A percentile compares a stretch with the other conserved stretches of the same genome.
phyloP scores from a whole-genome alignment of 2,113 vertebrate species.

The Artemisiospiza belli region DNA sequence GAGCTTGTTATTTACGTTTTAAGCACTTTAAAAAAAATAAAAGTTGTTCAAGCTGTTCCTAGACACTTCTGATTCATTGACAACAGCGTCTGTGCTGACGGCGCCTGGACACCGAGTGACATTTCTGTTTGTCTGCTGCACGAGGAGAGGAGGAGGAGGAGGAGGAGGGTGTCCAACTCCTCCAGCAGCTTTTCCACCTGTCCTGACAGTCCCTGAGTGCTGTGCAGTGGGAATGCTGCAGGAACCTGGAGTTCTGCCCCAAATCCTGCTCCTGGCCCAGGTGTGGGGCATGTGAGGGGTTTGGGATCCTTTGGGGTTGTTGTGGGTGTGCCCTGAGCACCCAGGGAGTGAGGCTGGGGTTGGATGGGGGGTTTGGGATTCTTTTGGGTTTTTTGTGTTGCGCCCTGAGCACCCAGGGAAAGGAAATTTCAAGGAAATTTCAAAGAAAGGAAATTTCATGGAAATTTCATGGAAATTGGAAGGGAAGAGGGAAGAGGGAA shows the following conservation, averaged over 20 bases:
- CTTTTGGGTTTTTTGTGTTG: neutral
- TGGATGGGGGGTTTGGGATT: neutral
- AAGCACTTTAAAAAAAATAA: constrained; percentile 79
- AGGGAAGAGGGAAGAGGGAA: too few relatives aligned
- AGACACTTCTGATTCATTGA: constrained; percentile 47
- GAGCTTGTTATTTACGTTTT: constrained; percentile 80
- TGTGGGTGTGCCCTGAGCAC: neutral
- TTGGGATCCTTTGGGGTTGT: neutral
- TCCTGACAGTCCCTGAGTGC: neutral
- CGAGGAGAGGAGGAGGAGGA: neutral
- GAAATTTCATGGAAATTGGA: too few relatives aligned
- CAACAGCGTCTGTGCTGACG: constrained; percentile 60
- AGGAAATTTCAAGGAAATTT: too few relatives aligned
- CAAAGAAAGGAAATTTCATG: too few relatives aligned
- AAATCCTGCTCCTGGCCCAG: accelerated
- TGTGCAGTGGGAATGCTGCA: neutral
- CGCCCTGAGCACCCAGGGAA: accelerated
- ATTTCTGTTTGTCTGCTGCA: neutral
- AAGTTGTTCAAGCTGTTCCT: constrained; percentile 71
- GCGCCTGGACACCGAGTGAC: constrained; percentile 30
- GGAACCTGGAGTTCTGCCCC: neutral
- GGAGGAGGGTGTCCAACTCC: neutral
- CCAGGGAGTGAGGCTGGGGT: too few relatives aligned
- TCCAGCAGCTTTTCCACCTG: neutral
- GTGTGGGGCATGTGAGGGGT: accelerated